A percentile compares a stretch with the other conserved stretches of the same genome.
These are phyloP conservation scores for Naso thynnoides DNA, from an alignment of 2,797 vertebrate genomes.

Conservation along the genomic window DNA sequence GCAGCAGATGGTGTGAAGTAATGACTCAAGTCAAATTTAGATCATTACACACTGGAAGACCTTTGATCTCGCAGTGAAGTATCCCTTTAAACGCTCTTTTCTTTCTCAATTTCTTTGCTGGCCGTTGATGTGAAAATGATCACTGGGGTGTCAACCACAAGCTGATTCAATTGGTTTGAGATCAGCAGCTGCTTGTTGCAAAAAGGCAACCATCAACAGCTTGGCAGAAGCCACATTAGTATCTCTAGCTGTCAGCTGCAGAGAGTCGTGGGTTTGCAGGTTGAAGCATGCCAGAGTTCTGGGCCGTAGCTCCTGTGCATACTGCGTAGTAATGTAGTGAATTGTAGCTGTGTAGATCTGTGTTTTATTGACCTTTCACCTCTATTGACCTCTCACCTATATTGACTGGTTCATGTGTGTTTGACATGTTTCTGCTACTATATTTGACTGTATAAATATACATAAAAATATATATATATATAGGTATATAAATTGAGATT, in stretches of 20 bases:
- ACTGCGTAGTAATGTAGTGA: slow-evolving; percentile 81
- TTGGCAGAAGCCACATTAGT: slow-evolving; percentile 23
- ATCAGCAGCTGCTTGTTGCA: slow-evolving; percentile 46
- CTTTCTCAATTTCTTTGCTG: slow-evolving; percentile 41
- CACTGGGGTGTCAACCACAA: slow-evolving; percentile 23
- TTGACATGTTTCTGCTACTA: slow-evolving; percentile 80
- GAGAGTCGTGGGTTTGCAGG: slow-evolving; percentile 38
- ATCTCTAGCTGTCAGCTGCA: slow-evolving; percentile 23
- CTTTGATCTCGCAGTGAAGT: slow-evolving; percentile 60
- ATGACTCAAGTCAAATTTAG: slow-evolving; percentile 68
- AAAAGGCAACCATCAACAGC: slow-evolving; percentile 38
- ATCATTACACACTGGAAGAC: slow-evolving; percentile 53
- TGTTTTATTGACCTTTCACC: slow-evolving; percentile 77
- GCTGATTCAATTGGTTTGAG: slow-evolving; percentile 43
- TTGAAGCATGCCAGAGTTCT: slow-evolving; percentile 62
- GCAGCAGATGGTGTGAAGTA: slow-evolving; percentile 76
- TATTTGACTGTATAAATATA: slow-evolving; percentile 85
- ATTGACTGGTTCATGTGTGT: slow-evolving; percentile 81
- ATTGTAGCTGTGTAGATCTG: slow-evolving; percentile 82
- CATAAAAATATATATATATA: slow-evolving; percentile 72
- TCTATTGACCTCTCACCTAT: slow-evolving; percentile 73
- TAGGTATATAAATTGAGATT: slow-evolving; percentile 77
- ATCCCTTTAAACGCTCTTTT: slow-evolving; percentile 69
- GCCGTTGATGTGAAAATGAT: slow-evolving; percentile 59
- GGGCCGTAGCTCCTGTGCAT: slow-evolving; percentile 72